Evolutionary conservation across 92 coral and sea anemone genomes (phyloP).

Genomic region (Siderastrea siderea): DNA sequence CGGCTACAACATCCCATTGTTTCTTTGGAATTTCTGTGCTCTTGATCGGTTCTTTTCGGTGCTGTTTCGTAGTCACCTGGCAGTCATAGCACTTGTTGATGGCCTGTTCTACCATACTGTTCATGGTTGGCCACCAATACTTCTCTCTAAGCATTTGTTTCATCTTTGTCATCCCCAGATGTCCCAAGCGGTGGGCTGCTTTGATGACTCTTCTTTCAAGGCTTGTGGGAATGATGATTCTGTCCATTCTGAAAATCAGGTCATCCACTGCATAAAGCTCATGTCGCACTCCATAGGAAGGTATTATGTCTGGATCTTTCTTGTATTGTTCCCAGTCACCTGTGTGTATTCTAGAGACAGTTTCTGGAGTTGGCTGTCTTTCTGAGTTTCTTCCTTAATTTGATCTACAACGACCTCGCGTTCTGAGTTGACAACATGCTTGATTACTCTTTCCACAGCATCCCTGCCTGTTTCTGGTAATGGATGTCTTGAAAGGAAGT

Average conservation of each 20-base stretch:
- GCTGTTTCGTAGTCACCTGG: constrained; percentile 33
- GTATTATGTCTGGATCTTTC: no score
- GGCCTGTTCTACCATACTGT: constrained; percentile 36
- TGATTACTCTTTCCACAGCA: no score
- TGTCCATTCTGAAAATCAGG: constrained; percentile 36
- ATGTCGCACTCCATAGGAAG: constrained; percentile 30
- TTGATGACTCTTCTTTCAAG: constrained; percentile 48
- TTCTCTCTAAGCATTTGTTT: constrained; percentile 52
- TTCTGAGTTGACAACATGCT: no score
- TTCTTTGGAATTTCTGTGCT: constrained; percentile 46
- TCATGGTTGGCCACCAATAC: constrained; percentile 56
- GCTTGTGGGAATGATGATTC: constrained; percentile 42
- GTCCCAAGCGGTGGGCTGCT: constrained; percentile 49
- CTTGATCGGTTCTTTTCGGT: constrained; percentile 50
- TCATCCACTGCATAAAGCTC: constrained; percentile 45
- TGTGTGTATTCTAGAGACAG: no score
- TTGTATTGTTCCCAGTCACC: no score
- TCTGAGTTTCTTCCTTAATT: no score
- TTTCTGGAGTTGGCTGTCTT: no score
- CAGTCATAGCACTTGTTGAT: constrained; percentile 47
- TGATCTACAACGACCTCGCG: no score
- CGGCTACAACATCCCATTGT: constrained; percentile 46
- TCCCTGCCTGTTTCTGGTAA: constrained; percentile 61
- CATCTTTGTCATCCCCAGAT: constrained; percentile 45
- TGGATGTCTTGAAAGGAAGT: constrained; percentile 67